Evolutionary conservation across 2,113 vertebrate genomes (phyloP), one percentile per base, ranked within the genome.

Genomic region (Cairina moschata): DNA sequence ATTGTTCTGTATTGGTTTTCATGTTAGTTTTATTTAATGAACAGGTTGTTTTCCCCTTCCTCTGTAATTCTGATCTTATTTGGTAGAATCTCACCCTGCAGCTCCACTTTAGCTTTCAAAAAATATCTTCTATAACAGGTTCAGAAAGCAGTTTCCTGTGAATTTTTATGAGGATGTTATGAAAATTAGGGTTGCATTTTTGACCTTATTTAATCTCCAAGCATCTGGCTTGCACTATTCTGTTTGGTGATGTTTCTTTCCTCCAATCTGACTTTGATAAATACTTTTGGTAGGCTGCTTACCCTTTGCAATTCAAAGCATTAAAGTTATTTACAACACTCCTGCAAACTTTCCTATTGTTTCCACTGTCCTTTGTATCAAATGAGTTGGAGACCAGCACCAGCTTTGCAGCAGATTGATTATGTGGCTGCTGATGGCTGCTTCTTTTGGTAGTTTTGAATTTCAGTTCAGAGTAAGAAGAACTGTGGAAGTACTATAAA

Each of bases 131-230:
- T 74, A 80, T 79, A 95, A 93, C 86, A 92, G 88, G 77, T 95
- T 94, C 93, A 93, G 95, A 95, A 96, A 93, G 94, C 93, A 92
- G 93, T 95, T 97, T 97, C 68, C 95, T 91, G 74, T 66, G 59
- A 68, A 85, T 97, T 96, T 97, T 95, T 95, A 95, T 88, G 91
- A 88, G 81, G 84, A 92, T 96, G 86, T 96, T 94, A 87, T 83
- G 94, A 97, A 96, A 90, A 89, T 77, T 85, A 96, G 90, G 79
- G 91, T 65, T 95, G 90, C 74, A 91, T 92, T 97, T 93, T 91
- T 97, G 97, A 97, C 93, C 97, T 93, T 93, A 96, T 96, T 97
- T 97, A 90, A 94, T 97, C 91, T 96, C 87, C 92, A 78, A 96
- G 95, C 96, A 96, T 97, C 95, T 97, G 97, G 96, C 74, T 78